phyloP scores from a whole-genome alignment of 1,140 invertebrate genomes.

The Acromyrmex heyeri region DNA sequence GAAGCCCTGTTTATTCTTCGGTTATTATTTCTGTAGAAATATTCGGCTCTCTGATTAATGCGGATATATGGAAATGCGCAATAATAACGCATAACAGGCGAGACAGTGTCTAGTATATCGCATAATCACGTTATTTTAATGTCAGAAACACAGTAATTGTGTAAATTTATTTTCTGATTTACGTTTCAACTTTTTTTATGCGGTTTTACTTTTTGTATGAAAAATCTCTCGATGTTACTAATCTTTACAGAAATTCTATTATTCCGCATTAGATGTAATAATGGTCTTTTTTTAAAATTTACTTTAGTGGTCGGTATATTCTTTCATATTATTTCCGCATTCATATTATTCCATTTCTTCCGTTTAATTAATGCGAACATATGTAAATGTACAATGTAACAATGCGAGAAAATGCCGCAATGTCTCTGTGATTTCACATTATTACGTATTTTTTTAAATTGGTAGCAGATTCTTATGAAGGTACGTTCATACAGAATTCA shows the following conservation, averaged over 20 bases:
- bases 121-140: conserved; percentile 43
- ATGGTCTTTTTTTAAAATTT: background rate
- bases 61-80: conserved; percentile 44
- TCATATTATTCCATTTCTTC: background rate
- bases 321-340: background rate
- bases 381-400: background rate
- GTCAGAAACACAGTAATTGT: conserved; percentile 28
- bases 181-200: background rate
- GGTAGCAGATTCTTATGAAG: background rate
- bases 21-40: conserved; percentile 30
- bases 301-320: background rate
- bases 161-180: conserved; percentile 14
- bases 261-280: background rate
- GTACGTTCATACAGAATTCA: background rate
- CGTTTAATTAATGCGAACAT: conserved; percentile 21
- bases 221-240: background rate
- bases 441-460: conserved; percentile 13
- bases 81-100: background rate
- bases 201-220: background rate
- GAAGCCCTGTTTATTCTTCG: background rate
- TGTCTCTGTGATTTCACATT: background rate
- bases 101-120: conserved; percentile 20
- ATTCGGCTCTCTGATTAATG: conserved; percentile 53
- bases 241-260: background rate
- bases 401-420: conserved; percentile 2